Evolutionary conservation across 2,113 vertebrate genomes (phyloP).

Genomic region (Trachemys scripta): DNA sequence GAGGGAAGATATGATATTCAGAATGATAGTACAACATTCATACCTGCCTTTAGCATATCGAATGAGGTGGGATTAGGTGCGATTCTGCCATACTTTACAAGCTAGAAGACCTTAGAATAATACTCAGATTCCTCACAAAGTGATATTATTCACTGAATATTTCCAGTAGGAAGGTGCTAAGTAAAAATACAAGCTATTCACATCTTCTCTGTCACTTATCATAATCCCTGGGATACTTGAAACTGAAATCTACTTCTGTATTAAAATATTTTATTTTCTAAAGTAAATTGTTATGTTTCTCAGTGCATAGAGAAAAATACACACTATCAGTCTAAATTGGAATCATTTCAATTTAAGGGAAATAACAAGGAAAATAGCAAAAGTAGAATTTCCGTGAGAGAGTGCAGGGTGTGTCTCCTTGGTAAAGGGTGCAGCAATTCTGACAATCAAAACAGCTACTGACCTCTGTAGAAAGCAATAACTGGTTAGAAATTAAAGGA

Average conservation of each 20-base stretch:
- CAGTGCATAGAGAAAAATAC: conserved; percentile 20
- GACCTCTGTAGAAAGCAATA: neutral
- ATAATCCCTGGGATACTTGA: conserved; percentile 27
- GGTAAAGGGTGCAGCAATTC: neutral
- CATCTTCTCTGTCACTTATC: conserved; percentile 33
- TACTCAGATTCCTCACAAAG: neutral
- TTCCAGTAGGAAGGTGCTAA: neutral
- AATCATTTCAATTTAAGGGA: conserved; percentile 32
- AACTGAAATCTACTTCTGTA: conserved; percentile 52
- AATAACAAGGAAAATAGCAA: neutral
- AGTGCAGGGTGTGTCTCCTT: neutral
- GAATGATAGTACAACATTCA: neutral
- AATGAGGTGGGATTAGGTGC: neutral
- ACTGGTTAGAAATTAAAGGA: neutral
- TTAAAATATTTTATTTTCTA: conserved; percentile 48
- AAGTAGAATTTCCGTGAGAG: conserved; percentile 1
- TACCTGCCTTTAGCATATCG: neutral
- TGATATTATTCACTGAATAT: neutral
- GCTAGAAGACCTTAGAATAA: neutral
- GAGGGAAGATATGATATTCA: neutral
- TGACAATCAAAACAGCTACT: neutral
- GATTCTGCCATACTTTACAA: neutral
- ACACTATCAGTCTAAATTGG: conserved; percentile 49
- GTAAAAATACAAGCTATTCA: neutral
- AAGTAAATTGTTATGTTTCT: conserved; percentile 43